A percentile compares a stretch with the other conserved stretches of the same genome.
Conservation (phyloP, 2,888 invertebrate species). For the Drosophila percnosoma region DNA sequence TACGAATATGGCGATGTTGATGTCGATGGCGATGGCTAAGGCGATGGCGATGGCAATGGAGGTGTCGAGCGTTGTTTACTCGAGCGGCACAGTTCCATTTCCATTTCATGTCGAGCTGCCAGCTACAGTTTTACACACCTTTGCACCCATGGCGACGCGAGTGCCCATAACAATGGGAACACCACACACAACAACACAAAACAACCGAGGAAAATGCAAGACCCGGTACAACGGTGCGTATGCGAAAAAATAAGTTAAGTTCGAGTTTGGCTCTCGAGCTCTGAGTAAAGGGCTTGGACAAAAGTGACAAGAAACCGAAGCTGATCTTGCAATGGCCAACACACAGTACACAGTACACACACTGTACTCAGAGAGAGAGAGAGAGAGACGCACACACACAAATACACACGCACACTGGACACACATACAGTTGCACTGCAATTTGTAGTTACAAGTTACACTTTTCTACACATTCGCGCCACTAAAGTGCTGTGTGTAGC, state of each 20-base stretch:
- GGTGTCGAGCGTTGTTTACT: conserved; percentile 79
- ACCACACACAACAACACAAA: conserved; percentile 20
- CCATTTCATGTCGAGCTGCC: conserved; percentile 71
- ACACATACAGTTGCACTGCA: conserved; percentile 56
- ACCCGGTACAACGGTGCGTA: conserved; percentile 68
- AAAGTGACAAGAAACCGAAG: conserved; percentile 42
- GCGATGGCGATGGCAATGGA: conserved; percentile 22
- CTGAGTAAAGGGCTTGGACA: conserved; percentile 40
- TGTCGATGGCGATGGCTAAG: conserved; percentile 24
- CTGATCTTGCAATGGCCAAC: conserved; percentile 66
- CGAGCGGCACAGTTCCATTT: conserved; percentile 82
- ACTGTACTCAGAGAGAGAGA: neutral
- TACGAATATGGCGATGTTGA: conserved; percentile 44
- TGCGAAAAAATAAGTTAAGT: conserved; percentile 57
- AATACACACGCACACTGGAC: conserved; percentile 24
- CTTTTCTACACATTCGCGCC: conserved; percentile 68
- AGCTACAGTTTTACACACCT: conserved; percentile 69
- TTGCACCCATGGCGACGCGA: conserved; percentile 76
- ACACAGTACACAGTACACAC: conserved; percentile 20
- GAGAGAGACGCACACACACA: conserved; percentile 1
- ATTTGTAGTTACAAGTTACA: conserved; percentile 75
- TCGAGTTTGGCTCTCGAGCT: conserved; percentile 54
- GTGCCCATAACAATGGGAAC: conserved; percentile 68
- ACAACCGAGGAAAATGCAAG: conserved; percentile 30
- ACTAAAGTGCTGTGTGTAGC: conserved; percentile 48